Conservation (phyloP, 2,113 vertebrate species). For the Perca flavescens region DNA sequence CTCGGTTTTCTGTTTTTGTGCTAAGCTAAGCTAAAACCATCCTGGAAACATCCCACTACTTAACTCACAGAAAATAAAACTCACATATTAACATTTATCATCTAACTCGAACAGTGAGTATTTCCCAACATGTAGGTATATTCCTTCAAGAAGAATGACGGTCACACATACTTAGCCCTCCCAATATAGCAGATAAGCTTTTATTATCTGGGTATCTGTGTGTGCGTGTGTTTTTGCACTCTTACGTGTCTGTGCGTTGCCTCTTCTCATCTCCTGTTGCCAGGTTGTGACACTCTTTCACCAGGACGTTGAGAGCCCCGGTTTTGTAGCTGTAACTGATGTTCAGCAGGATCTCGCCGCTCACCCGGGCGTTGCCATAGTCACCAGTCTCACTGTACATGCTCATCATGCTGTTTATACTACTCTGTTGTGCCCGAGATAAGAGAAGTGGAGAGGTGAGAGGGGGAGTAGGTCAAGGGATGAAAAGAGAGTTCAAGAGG, state of each 20-base stretch:
- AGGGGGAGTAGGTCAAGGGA: conserved; percentile 9
- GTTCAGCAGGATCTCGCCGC: conserved; percentile 93
- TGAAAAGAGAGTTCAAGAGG: neutral
- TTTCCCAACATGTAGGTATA: neutral
- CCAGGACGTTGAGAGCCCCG: conserved; percentile 92
- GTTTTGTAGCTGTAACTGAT: conserved; percentile 97
- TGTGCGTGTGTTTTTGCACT: neutral
- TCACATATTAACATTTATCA: no score
- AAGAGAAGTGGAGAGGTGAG: neutral
- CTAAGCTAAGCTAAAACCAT: neutral
- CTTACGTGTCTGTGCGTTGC: conserved; percentile 96
- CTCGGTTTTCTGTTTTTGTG: no score
- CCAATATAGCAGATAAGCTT: neutral
- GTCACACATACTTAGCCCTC: neutral
- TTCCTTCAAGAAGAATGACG: neutral
- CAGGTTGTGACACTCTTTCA: conserved; percentile 94
- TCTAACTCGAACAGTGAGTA: no score
- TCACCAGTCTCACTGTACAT: conserved; percentile 97
- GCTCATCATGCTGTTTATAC: conserved; percentile 96
- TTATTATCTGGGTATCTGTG: neutral
- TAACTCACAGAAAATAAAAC: neutral
- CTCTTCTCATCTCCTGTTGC: conserved; percentile 94
- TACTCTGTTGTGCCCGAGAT: conserved; percentile 85
- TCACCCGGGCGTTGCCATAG: conserved; percentile 94
- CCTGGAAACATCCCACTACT: neutral